Evolutionary conservation across 2,797 vertebrate genomes (phyloP), one percentile per base, ranked within the genome.

Genomic region (Spheniscus humboldti): DNA sequence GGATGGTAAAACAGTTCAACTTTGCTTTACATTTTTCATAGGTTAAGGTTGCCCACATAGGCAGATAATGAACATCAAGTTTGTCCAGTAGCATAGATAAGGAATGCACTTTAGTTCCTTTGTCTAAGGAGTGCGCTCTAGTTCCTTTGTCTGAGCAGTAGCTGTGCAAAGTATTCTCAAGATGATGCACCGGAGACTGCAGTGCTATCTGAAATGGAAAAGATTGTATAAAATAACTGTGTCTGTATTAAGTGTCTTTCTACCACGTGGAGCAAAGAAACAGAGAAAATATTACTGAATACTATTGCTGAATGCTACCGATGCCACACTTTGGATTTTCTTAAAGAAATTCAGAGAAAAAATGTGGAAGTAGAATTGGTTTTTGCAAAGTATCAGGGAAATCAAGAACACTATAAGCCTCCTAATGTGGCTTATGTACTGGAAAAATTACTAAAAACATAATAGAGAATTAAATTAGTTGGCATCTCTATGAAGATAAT

Each of bases 81-180:
- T 90, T 82, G 47, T 76, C 43, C 48, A 31, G 0, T 45, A 73
- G 18, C 12, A 41, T 20, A 62, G 50, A 45, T 45, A 57, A 74
- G 39, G 48, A 75, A 60, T 27, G 35, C 33, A 23, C n/a, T 85
- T 81, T 18, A 64, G 68, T 53, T 69, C 17, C 71, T 75, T 37
- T 76, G n/a, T 82, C 75, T 52, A 23, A 47, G 52, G 57, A 85
- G 39, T 2, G 2, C 0, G 0, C 18, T 76, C 8, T 55, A 18
- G 50, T 43, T 89, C 57, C 66, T 91, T 73, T 89, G 64, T 83
- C 50, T 57, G 74, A 92, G 37, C 37, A 85, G 67, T 27, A 78
- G 48, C 45, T 71, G 9, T 45, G 48, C 6, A 6, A 67, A 64
- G 7, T 18, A 33, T 83, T 63, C 24, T 86, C 23, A 55, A 45